phyloP scores from a whole-genome alignment of 2,888 invertebrate genomes.

The Lysandra coridon region DNA sequence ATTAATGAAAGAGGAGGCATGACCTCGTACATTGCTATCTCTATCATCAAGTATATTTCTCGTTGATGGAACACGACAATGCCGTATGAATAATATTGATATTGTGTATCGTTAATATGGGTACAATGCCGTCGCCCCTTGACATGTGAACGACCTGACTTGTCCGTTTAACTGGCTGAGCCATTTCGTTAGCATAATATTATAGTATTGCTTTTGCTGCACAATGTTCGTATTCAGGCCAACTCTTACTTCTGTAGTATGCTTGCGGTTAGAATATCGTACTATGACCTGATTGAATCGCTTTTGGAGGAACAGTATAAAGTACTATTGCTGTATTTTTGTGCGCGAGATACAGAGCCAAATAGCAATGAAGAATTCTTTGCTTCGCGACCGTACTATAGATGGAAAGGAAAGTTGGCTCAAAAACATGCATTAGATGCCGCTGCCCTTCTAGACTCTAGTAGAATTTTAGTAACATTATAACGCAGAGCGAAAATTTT shows the following conservation, averaged over 20 bases:
- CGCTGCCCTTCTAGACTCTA: no score
- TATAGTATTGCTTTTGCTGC: background rate
- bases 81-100: slow-evolving; percentile 15
- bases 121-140: slow-evolving; percentile 27
- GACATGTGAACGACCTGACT: slow-evolving; percentile 26
- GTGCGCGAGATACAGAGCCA: no score
- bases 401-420: no score
- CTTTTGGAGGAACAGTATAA: background rate
- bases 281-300: background rate
- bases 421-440: no score
- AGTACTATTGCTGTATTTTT: no score
- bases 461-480: no score
- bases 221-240: background rate
- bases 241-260: background rate
- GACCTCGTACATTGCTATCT: background rate
- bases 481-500: no score
- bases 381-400: no score
- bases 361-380: no score
- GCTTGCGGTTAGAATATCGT: background rate
- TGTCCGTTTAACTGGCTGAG: slow-evolving; percentile 21
- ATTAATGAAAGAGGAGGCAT: background rate
- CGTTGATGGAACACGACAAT: slow-evolving; percentile 7
- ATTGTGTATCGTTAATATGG: slow-evolving; percentile 19
- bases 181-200: slow-evolving; percentile 15
- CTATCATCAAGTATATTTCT: background rate